These are phyloP conservation scores for Erebia aethiops DNA, from an alignment of 2,888 invertebrate genomes.

Conservation along the genomic window DNA sequence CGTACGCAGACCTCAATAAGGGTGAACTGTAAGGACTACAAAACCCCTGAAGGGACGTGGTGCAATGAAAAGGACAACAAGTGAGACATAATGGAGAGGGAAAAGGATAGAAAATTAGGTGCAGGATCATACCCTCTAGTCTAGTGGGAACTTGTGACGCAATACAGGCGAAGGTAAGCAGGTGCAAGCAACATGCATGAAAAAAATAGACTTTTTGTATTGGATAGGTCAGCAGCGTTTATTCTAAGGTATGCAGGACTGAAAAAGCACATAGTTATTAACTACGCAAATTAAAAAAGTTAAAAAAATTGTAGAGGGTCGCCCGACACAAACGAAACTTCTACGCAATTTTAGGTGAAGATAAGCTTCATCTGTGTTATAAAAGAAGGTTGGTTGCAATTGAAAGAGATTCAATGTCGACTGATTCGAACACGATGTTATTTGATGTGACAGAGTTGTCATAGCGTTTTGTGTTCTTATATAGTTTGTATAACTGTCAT, in stretches of 20 bases:
- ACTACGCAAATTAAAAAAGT: too few species aligned
- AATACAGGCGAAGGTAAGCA: conserved; percentile 68
- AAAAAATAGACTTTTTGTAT: conserved; percentile 61
- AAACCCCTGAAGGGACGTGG: conserved; percentile 66
- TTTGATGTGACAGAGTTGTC: too few species aligned
- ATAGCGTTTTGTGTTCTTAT: too few species aligned
- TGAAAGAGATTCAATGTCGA: too few species aligned
- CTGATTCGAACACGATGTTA: too few species aligned
- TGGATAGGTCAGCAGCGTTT: conserved; percentile 64
- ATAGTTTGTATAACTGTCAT: too few species aligned
- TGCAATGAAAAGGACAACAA: conserved; percentile 55
- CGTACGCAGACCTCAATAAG: conserved; percentile 67
- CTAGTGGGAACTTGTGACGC: conserved; percentile 67
- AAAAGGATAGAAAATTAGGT: conserved; percentile 65
- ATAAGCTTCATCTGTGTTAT: too few species aligned
- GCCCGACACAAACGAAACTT: too few species aligned
- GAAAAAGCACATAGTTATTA: not conserved
- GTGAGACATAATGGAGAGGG: conserved; percentile 45
- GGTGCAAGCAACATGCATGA: conserved; percentile 69
- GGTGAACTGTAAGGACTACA: conserved; percentile 63
- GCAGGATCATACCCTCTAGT: conserved; percentile 68
- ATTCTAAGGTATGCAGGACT: conserved; percentile 11
- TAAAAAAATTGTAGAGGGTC: too few species aligned
- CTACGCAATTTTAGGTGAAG: too few species aligned
- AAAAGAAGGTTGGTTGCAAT: too few species aligned